Base-by-base conservation (phyloP, 2,797 vertebrate genomes). In the Gymnoscopelus braueri region DNA sequence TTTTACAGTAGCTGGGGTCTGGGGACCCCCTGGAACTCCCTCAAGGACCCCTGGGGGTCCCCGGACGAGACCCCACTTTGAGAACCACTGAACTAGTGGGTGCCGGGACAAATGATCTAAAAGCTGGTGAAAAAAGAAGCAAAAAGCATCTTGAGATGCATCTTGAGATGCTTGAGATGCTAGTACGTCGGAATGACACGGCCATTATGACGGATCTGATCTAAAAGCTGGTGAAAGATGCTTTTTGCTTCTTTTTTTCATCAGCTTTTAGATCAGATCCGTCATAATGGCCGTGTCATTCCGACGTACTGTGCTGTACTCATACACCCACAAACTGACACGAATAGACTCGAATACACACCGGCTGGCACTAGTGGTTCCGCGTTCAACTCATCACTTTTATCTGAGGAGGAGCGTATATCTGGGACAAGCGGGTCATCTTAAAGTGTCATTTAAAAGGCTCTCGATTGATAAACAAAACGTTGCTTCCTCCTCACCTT, bases 401-500 rank as follows among this genome's bases (percentile, higher is more conserved):
- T 7, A 69, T 59, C 53, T 1, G 5, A 72, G 57, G 32, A 10
- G 54, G 50, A 76, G 35, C 23, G 39, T 7, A 10, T 44, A 44
- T 44, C 8, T 44, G 29, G 67, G 56, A 75, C 60, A 64, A n/a
- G 52, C 24, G 69, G 64, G 56, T 58, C 32, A 70, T 75, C 39
- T 49, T 52, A 11, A 47, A 53, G 35, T 24, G 10, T 13, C 35
- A 4, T 10, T 44, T 9, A 44, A 44, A 10, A 44, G 39, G 13
- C 60, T 57, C 63, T 68, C 62, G 26, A 81, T 79, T 64, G 66
- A 73, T 50, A 64, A 39, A 64, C 35, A 80, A 81, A 59, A 77
- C 65, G 60, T 57, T 78, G 65, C 47, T 5, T 70, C 15, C 70
- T 51, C 67, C 67, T 62, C 48, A 23, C 14, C 63, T 94, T 95